Percentiles rank a stretch among this genome's conserved stretches.
Conservation (phyloP, 2,113 vertebrate species). For the Pycnonotus jocosus region DNA sequence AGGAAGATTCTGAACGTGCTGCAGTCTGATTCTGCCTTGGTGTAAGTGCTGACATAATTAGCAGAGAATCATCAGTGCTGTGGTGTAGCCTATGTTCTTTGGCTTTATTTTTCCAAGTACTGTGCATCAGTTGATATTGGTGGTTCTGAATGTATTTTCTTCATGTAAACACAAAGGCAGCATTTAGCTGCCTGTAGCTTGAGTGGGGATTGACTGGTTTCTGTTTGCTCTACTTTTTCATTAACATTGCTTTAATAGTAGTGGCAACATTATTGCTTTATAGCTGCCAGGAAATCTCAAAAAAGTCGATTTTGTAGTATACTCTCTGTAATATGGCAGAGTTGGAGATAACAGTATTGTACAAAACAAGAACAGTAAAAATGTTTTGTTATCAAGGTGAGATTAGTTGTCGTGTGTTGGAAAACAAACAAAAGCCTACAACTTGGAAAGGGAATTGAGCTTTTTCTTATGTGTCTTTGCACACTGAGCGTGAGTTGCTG, state of each 20-base stretch:
- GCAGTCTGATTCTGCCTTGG: not conserved
- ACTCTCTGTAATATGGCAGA: not conserved
- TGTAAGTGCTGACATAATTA: not conserved
- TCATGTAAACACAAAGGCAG: not conserved
- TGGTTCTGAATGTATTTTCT: not conserved
- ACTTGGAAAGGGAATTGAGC: not conserved
- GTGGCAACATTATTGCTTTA: not conserved
- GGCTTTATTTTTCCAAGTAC: not conserved
- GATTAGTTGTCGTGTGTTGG: not conserved
- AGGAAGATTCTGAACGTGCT: not conserved
- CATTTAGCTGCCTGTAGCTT: not conserved
- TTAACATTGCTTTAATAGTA: not conserved
- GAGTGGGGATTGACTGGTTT: not conserved
- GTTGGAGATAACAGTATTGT: not conserved
- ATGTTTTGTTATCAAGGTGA: not conserved
- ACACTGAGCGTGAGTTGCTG: not conserved
- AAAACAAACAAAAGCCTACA: not conserved
- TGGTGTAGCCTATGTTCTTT: not conserved
- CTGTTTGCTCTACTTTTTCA: not conserved
- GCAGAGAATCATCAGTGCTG: not conserved
- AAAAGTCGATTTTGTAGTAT: not conserved
- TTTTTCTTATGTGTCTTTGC: not conserved
- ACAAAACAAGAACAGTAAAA: not conserved
- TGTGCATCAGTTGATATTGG: not conserved
- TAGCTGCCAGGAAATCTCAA: not conserved